Base-by-base conservation (phyloP, 2,113 vertebrate genomes). In the Reinhardtius hippoglossoides region DNA sequence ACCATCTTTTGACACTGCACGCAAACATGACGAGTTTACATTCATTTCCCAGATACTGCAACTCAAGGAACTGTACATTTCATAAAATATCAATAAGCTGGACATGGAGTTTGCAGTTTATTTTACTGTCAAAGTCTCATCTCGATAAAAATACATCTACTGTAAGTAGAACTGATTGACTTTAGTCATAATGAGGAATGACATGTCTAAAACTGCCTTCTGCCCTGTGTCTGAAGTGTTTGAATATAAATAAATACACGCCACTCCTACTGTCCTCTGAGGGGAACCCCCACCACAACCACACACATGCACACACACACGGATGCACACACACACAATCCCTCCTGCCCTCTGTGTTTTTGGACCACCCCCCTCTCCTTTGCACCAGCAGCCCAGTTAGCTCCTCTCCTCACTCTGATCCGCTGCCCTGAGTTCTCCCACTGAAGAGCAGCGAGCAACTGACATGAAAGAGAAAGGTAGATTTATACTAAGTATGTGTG, bases 391-490 rank as follows among this genome's bases (percentile, higher is more conserved):
- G 71, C 82, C 67, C 71, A 26, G 67, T 81, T 46, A 70, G 79
- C 70, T 73, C 74, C 48, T 71, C 27, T 85, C 66, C 66, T 88
- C 87, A 78, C 69, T 82, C 78, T 60, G 78, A 67, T 56, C 37
- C 8, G 9, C 71, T 46, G 79, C 64, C 54, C n/a, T 62, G 71
- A 79, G 21, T 54, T 46, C 46, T 66, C 66, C 62, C 56, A 59
- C 79, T 48, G 74, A 77, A 20, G 27, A 10, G 46, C 56, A 71
- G 57, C 66, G 37, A 66, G 42, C 85, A 62, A 26, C 80, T 61
- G 75, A 59, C 78, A 92, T 93, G 92, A 90, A 88, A 78, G 83
- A 87, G 27, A 87, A 90, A 93, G 90, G 92, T 91, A 92, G 75
- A 80, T 12, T 3, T 65, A 62, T 60, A n/a, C 14, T 2, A 37